Conservation (phyloP, 2,113 vertebrate genomes). For the Archocentrus centrarchus region DNA sequence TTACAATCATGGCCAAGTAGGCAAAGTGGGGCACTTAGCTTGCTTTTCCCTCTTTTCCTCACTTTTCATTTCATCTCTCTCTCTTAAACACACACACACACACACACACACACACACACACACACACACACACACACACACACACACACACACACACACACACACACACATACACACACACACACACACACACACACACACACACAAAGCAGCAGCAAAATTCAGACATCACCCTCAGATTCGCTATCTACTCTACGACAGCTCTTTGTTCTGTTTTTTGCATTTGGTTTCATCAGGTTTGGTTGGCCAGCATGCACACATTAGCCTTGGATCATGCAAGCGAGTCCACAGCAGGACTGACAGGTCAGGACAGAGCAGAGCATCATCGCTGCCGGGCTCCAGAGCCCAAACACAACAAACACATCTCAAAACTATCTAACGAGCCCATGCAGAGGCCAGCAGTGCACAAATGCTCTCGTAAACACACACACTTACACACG, state of each 20-base stretch:
- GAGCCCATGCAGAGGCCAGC: conserved; percentile 76
- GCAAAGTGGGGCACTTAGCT: conserved; percentile 39
- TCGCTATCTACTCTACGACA: conserved; percentile 48
- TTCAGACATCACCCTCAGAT: conserved; percentile 53
- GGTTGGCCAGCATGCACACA: conserved; percentile 77
- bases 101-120: conserved; percentile 32
- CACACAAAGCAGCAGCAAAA: conserved; percentile 61
- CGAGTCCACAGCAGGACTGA: conserved; percentile 62
- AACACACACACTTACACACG: conserved; percentile 51
- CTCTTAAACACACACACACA: conserved; percentile 10
- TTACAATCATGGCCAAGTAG: conserved; percentile 44
- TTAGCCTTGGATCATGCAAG: conserved; percentile 74
- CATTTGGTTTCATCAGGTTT: conserved; percentile 79
- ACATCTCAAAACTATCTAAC: conserved; percentile 56
- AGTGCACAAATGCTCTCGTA: conserved; percentile 58
- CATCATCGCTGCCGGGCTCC: conserved; percentile 58
- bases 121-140: too few relatives aligned
- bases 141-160: conserved; percentile 40
- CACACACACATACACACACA: neutral
- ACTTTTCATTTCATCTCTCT: conserved; percentile 28
- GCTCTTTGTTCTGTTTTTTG: conserved; percentile 43
- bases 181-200: conserved; percentile 16
- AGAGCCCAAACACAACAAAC: conserved; percentile 61
- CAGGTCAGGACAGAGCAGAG: conserved; percentile 57
- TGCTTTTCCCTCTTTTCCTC: conserved; percentile 40